phyloP scores from a whole-genome alignment of 1,140 invertebrate species.

The Drosophila navojoa region DNA sequence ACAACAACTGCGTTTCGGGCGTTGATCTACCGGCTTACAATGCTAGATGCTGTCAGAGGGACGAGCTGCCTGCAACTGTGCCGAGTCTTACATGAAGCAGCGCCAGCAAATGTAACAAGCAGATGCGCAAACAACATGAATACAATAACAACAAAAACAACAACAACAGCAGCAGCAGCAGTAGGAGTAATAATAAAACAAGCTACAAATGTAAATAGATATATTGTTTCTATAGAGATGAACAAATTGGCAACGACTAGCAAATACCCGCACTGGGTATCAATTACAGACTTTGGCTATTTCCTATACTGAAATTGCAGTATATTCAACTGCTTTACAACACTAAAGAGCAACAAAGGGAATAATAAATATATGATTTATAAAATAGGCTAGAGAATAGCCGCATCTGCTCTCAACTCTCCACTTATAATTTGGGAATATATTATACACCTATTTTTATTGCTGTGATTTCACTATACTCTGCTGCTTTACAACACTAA shows the following conservation, averaged over 20 bases:
- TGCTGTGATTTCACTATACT: too few species aligned
- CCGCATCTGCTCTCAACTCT: neutral
- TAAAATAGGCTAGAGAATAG: neutral
- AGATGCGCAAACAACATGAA: slow-evolving; percentile 48
- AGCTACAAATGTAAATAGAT: neutral
- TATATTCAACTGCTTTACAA: neutral
- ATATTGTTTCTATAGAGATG: neutral
- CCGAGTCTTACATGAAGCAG: slow-evolving; percentile 26
- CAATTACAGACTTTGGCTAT: neutral
- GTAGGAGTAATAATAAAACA: neutral
- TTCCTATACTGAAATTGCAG: neutral
- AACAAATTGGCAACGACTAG: neutral
- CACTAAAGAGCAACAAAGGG: too few species aligned
- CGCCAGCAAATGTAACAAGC: slow-evolving; percentile 41
- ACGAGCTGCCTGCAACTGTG: neutral
- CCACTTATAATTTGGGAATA: too few species aligned
- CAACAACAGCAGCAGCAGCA: neutral
- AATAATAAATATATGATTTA: too few species aligned
- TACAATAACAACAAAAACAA: slow-evolving; percentile 5
- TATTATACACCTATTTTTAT: too few species aligned
- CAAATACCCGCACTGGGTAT: neutral
- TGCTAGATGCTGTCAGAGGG: slow-evolving; percentile 1
- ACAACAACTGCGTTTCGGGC: slow-evolving; percentile 32
- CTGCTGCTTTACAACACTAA: too few species aligned
- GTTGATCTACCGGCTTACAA: slow-evolving; percentile 57